Evolutionary conservation across 2,888 invertebrate species (phyloP).

Genomic region (Invenusta paracnida): DNA sequence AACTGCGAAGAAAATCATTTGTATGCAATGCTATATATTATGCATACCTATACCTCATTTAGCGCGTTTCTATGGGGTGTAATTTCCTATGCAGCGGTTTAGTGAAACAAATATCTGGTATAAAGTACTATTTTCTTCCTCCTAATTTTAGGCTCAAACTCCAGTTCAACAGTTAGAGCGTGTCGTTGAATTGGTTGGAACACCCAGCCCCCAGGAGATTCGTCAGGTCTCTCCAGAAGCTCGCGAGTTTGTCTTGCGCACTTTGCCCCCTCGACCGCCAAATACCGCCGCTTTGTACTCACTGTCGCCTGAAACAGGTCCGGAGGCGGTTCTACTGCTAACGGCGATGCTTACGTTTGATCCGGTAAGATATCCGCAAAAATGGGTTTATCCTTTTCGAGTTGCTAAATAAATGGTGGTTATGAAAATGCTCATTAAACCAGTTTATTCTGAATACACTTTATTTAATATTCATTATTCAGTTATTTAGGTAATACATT

Average conservation of each 20-base stretch:
- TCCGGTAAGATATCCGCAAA: neutral
- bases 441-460: no score
- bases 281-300: neutral
- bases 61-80: no score
- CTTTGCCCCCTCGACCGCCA: neutral
- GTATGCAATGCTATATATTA: no score
- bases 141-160: neutral
- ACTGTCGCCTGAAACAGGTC: neutral
- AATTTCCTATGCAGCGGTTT: no score
- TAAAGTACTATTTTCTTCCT: conserved; percentile 67
- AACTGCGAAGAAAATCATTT: no score
- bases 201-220: neutral
- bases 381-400: no score
- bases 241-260: neutral
- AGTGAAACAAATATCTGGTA: conserved; percentile 88
- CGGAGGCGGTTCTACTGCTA: neutral
- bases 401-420: no score
- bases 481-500: no score
- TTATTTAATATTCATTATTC: no score
- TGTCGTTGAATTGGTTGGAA: neutral
- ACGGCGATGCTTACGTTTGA: neutral
- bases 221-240: neutral
- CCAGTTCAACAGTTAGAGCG: neutral
- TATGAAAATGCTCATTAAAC: no score
- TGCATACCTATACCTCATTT: no score